Base-by-base conservation (phyloP, 2,888 invertebrate genomes). In the Allolobophora icterica region DNA sequence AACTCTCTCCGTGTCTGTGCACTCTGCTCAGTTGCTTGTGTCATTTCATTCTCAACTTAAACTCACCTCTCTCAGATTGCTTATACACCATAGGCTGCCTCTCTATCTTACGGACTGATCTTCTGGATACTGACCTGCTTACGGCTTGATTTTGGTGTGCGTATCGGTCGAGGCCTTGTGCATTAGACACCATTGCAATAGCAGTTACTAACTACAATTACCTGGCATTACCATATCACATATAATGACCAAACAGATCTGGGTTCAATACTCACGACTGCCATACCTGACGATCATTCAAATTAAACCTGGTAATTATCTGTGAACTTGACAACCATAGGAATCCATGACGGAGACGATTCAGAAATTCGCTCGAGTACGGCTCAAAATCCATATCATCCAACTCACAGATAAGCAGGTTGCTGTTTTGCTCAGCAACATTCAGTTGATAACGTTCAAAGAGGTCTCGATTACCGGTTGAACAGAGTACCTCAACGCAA, bases 311-410 rank as follows among this genome's bases (percentile, higher is more conserved):
- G 15, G 84, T n/a, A 42, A 90, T 84, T 15, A 38, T 83, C n/a
- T n/a, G 30, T n/a, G 90, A 33, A 40, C 38, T 30, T 35, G 38
- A 84, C 90, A 90, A 84, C 38, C 38, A 40, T 17, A 35, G 33
- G 35, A 30, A 90, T 83, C 90, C 90, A 84, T 84, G 35, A n/a
- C 4, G 87, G 5, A 90, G 30, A 34, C 83, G 90, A 30, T 87
- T 40, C n/a, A 90, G 87, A 38, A 83, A 45, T 84, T 90, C 90
- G 34, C 90, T 90, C 40, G 90, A 84, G 38, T 90, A 90, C 21
- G 87, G 90, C 90, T 90, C 90, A 84, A 83, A 90, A 38, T 30
- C 34, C 24, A 6, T 52, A 30, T 90, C 90, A 21, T 90, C 90
- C 8, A 34, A 35, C 38, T 35, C 71, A 34, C 33, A 52, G 45